Percentiles rank a stretch among this genome's conserved stretches.
Evolutionary conservation across 2,888 invertebrate genomes (phyloP).

Genomic region (Tachystola acroxantha): DNA sequence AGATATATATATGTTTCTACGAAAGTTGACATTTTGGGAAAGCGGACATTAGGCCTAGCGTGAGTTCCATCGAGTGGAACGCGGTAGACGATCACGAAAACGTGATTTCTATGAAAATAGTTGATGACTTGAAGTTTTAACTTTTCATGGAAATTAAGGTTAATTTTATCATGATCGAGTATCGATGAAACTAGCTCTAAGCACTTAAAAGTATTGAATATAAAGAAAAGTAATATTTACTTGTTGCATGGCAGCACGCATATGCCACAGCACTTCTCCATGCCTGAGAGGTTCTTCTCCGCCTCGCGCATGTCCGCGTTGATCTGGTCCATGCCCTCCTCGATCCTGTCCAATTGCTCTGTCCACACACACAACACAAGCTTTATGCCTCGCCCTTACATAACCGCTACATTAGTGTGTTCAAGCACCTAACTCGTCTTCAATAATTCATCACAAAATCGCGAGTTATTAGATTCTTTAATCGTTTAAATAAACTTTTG

Average conservation of each 20-base stretch:
- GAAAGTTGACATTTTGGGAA: too few relatives aligned
- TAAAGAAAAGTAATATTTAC: conserved; percentile 85
- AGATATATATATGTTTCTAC: too few relatives aligned
- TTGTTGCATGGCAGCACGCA: conserved; percentile 99
- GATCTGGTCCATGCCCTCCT: conserved; percentile 99
- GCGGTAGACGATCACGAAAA: too few relatives aligned
- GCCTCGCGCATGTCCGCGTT: conserved; percentile 99
- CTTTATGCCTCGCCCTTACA: conserved; percentile 46
- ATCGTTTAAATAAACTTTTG: conserved; percentile 29
- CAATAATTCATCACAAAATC: conserved; percentile 17
- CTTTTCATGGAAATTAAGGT: too few relatives aligned
- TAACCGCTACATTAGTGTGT: conserved; percentile 35
- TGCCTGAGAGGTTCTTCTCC: conserved; percentile 99
- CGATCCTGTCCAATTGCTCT: conserved; percentile 99
- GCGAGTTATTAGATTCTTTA: conserved; percentile 27
- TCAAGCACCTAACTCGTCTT: conserved; percentile 52
- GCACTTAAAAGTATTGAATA: too few relatives aligned
- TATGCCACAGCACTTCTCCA: conserved; percentile 99
- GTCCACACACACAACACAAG: conserved; percentile 62
- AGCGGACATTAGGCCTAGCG: too few relatives aligned
- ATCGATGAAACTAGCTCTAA: too few relatives aligned
- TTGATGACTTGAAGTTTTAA: too few relatives aligned
- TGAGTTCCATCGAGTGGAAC: too few relatives aligned
- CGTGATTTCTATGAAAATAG: too few relatives aligned
- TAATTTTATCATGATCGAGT: too few relatives aligned